Conservation (phyloP, 2,888 invertebrate species). For the Cantharis flavilabris region DNA sequence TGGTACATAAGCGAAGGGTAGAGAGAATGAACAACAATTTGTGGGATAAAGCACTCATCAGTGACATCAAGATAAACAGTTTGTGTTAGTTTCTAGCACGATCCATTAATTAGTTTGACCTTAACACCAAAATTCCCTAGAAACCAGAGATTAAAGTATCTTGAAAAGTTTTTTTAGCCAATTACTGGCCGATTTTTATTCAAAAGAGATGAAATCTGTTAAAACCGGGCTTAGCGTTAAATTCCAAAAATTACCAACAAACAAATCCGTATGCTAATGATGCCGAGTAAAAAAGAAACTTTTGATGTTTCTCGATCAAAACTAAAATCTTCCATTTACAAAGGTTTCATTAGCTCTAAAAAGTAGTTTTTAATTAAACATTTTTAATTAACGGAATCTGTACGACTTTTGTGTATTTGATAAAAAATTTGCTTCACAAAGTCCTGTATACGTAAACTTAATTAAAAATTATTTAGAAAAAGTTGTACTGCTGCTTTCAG, state of each 20-base stretch:
- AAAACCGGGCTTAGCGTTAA: neutral
- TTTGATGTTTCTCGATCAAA: neutral
- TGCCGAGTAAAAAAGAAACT: neutral
- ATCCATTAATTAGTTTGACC: neutral
- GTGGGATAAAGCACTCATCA: neutral
- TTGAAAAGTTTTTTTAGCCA: neutral
- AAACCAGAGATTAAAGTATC: neutral
- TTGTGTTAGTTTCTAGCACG: neutral
- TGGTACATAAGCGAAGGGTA: neutral
- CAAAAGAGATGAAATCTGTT: neutral
- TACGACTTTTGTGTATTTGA: neutral
- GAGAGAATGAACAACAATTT: neutral
- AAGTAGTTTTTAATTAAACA: neutral
- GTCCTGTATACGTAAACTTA: neutral
- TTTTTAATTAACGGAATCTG: neutral
- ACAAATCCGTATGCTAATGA: neutral
- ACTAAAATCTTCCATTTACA: neutral
- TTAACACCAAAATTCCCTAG: neutral
- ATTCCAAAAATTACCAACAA: neutral
- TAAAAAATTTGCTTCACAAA: neutral
- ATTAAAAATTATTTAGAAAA: neutral
- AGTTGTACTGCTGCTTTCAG: neutral
- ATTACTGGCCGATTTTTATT: neutral
- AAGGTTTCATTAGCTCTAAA: neutral
- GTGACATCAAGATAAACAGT: neutral